phyloP scores from a whole-genome alignment of 1,140 invertebrate species.

The Pogonomyrmex californicus region DNA sequence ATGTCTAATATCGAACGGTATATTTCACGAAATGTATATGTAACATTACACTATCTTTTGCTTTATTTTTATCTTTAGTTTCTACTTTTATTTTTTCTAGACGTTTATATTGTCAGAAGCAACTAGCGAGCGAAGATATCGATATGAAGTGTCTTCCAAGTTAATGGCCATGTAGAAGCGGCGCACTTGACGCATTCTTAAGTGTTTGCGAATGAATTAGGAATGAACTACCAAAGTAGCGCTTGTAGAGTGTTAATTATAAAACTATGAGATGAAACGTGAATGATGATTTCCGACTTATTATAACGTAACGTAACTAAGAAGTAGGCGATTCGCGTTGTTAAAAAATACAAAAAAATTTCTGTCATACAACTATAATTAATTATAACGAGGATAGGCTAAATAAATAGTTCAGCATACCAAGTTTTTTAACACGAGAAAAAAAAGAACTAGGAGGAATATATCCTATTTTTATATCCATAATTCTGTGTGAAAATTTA shows the following conservation, averaged over 20 bases:
- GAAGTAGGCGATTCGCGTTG: background rate
- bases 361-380: constrained; percentile 53
- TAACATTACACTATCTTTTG: background rate
- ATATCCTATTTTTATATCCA: background rate
- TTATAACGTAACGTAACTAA: background rate
- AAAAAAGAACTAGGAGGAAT: background rate
- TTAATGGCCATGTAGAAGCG: constrained; percentile 55
- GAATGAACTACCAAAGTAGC: constrained; percentile 34
- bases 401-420: constrained; percentile 51
- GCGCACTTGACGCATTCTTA: constrained; percentile 35
- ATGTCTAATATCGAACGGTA: background rate
- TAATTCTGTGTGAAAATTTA: background rate
- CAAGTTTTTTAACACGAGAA: background rate
- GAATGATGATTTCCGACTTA: constrained; percentile 26
- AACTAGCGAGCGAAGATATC: constrained; percentile 44
- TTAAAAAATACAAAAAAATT: constrained; percentile 23
- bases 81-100: background rate
- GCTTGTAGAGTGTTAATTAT: constrained; percentile 52
- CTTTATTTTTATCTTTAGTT: constrained; percentile 16
- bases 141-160: constrained; percentile 46
- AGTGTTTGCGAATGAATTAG: constrained; percentile 55
- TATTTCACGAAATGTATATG: background rate
- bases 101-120: constrained; percentile 37
- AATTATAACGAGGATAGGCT: constrained; percentile 66
- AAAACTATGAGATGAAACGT: constrained; percentile 27